Evolutionary conservation across 1,140 invertebrate genomes (phyloP).

Genomic region (Cotesia chilonis): DNA sequence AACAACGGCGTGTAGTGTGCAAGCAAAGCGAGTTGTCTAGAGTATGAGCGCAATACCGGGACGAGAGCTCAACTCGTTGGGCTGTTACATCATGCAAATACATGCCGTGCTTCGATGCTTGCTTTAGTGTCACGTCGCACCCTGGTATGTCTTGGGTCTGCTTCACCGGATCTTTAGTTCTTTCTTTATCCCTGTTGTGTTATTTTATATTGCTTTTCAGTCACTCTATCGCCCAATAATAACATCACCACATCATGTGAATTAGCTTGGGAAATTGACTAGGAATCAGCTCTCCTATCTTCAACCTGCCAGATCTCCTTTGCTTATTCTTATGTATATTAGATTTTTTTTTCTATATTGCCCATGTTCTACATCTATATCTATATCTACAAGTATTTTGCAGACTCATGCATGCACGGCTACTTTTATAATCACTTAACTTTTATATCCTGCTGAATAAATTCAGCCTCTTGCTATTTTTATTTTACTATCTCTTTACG

Average conservation of each 20-base stretch:
- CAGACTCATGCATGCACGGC: too few relatives aligned
- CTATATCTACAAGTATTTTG: too few relatives aligned
- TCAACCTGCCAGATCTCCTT: background rate
- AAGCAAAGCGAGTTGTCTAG: slow-evolving; percentile 4
- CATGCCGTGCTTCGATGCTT: slow-evolving; percentile 8
- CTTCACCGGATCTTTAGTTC: background rate
- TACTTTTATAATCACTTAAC: too few relatives aligned
- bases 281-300: slow-evolving; percentile 11
- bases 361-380: too few relatives aligned
- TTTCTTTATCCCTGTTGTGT: background rate
- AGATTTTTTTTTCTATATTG: too few relatives aligned
- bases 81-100: slow-evolving; percentile 29
- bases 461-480: too few relatives aligned
- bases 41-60: too few relatives aligned
- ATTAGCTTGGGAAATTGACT: slow-evolving; percentile 22
- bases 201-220: background rate
- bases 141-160: background rate
- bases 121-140: slow-evolving; percentile 4
- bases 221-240: too few relatives aligned
- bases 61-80: slow-evolving; percentile 12
- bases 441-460: too few relatives aligned
- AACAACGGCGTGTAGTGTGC: background rate
- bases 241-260: background rate
- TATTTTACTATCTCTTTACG: too few relatives aligned
- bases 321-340: background rate